phyloP scores from a whole-genome alignment of 2,888 invertebrate genomes.

The Lasioglossum pauxillum region DNA sequence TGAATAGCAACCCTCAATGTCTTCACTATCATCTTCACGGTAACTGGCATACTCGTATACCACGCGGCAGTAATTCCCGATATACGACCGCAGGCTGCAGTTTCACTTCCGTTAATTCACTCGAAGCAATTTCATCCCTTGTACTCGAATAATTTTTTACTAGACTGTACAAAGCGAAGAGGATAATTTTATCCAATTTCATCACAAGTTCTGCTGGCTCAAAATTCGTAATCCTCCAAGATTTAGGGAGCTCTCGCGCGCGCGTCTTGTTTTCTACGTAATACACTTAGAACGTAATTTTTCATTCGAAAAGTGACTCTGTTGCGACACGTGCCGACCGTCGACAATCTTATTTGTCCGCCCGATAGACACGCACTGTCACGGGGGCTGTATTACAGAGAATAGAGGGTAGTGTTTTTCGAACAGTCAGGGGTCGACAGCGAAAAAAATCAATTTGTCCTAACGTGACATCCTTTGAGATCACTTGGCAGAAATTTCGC shows the following conservation, averaged over 20 bases:
- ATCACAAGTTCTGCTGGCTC: no score
- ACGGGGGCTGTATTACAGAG: background rate
- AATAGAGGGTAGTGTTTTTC: background rate
- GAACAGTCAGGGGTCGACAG: background rate
- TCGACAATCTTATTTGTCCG: constrained; percentile 45
- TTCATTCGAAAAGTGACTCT: background rate
- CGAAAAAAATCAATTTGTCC: constrained; percentile 80
- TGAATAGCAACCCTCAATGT: background rate
- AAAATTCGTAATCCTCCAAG: background rate
- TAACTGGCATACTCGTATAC: background rate
- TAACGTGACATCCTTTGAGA: constrained; percentile 79
- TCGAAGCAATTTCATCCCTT: background rate
- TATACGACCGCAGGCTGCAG: background rate
- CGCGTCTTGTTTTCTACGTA: background rate
- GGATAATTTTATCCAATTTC: background rate
- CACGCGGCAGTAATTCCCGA: background rate
- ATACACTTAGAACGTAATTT: background rate
- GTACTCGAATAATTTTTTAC: background rate
- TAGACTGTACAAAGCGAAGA: no score
- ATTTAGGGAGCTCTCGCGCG: background rate
- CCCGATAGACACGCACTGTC: constrained; percentile 8
- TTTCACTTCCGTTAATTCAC: background rate
- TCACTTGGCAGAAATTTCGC: constrained; percentile 78
- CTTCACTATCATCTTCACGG: constrained; percentile 3
- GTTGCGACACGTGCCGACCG: constrained; percentile 17